Conservation (phyloP, 2,888 invertebrate species). For the Diadegma fenestrale region DNA sequence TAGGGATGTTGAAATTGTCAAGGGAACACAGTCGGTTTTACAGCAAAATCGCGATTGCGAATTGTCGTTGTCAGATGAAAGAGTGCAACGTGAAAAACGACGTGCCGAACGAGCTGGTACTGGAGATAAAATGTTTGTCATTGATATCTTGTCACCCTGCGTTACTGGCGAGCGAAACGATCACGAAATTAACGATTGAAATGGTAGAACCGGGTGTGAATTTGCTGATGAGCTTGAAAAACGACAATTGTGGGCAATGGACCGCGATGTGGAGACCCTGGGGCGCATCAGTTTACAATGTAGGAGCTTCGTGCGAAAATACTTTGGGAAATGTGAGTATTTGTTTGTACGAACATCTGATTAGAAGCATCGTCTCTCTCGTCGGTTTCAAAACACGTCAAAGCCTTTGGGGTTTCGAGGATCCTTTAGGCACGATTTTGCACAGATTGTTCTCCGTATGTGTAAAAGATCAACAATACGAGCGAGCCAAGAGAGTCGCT, state of each 20-base stretch:
- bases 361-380: conserved; percentile 70
- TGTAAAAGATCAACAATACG: conserved; percentile 72
- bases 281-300: conserved; percentile 76
- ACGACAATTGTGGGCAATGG: conserved; percentile 42
- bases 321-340: conserved; percentile 71
- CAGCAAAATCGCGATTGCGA: background rate
- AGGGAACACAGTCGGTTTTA: conserved; percentile 27
- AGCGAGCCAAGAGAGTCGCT: conserved; percentile 76
- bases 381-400: conserved; percentile 72
- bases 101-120: conserved; percentile 14
- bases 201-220: background rate
- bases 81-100: conserved; percentile 37
- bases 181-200: background rate
- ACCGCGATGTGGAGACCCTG: conserved; percentile 73
- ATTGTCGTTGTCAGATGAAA: conserved; percentile 42
- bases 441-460: conserved; percentile 74
- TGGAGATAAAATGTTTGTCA: conserved; percentile 40
- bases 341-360: conserved; percentile 72
- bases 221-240: conserved; percentile 5
- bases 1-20: conserved; percentile 30
- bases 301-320: conserved; percentile 72
- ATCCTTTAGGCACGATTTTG: conserved; percentile 69
- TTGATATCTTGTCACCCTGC: conserved; percentile 1
- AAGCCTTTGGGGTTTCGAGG: conserved; percentile 54
- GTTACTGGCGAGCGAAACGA: background rate